phyloP scores from a whole-genome alignment of 2,113 vertebrate genomes.

The Colistium nudipinnis region DNA sequence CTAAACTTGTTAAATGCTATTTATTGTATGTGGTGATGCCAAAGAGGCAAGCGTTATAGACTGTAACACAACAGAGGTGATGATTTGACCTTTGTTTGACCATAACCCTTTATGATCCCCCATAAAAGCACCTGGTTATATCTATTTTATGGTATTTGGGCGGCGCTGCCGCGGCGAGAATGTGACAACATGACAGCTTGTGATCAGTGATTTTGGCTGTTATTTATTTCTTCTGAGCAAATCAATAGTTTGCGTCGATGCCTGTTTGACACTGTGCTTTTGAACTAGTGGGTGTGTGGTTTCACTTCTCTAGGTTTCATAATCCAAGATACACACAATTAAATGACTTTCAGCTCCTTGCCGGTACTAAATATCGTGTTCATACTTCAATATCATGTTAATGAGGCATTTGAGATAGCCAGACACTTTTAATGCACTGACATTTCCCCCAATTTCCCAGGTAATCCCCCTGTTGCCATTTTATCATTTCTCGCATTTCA shows the following conservation, averaged over 20 bases:
- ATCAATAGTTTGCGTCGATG: conserved; percentile 32
- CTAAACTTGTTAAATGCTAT: conserved; percentile 63
- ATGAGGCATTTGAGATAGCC: background rate
- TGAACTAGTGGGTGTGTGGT: conserved; percentile 20
- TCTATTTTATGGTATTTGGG: conserved; percentile 25
- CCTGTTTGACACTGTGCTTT: background rate
- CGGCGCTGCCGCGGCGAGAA: background rate
- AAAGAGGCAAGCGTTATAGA: conserved; percentile 58
- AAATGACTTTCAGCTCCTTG: background rate
- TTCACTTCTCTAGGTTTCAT: background rate
- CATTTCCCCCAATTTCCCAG: background rate
- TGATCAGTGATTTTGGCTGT: conserved; percentile 41
- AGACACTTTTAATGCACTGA: background rate
- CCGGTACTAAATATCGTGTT: background rate
- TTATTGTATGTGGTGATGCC: conserved; percentile 47
- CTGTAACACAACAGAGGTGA: conserved; percentile 19
- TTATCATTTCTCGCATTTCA: background rate
- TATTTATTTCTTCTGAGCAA: conserved; percentile 1
- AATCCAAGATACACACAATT: background rate
- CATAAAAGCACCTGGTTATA: conserved; percentile 44
- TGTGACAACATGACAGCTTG: conserved; percentile 32
- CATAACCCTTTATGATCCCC: conserved; percentile 40
- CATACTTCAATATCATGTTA: background rate
- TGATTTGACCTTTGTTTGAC: conserved; percentile 47
- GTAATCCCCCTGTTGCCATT: background rate